Percentiles rank a stretch among this genome's conserved stretches.
These are phyloP conservation scores for Rhegmatorhina hoffmannsi DNA, from an alignment of 2,113 vertebrate species.

Conservation along the genomic window DNA sequence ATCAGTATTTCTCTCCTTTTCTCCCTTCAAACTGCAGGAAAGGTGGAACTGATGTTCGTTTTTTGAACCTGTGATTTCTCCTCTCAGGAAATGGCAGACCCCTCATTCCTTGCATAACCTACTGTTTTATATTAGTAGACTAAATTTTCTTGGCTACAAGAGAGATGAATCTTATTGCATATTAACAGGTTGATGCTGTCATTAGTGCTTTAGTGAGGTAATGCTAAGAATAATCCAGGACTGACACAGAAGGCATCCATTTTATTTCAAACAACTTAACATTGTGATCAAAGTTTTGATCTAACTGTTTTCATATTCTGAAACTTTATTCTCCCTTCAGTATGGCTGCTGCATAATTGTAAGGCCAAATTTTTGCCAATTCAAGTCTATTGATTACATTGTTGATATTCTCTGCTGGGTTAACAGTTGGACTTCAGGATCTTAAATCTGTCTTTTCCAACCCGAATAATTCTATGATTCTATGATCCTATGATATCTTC, in stretches of 20 bases:
- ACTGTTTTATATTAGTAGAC: not conserved
- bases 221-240: not conserved
- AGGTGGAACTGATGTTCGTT: not conserved
- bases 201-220: not conserved
- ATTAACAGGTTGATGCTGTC: not conserved
- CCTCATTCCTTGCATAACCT: not conserved
- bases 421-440: not conserved
- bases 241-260: not conserved
- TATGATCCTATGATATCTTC: not conserved
- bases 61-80: not conserved
- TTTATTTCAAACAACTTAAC: not conserved
- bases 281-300: not conserved
- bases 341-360: not conserved
- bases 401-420: not conserved
- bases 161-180: not conserved
- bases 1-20: not conserved
- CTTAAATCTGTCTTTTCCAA: not conserved
- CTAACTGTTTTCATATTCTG: not conserved
- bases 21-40: not conserved
- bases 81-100: not conserved
- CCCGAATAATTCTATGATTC: not conserved
- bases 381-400: not conserved
- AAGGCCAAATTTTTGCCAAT: not conserved
- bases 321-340: not conserved
- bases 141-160: not conserved